Percentiles rank a stretch among this genome's conserved stretches.
These are phyloP conservation scores for Drosophila nr. perissopoda DNA, from an alignment of 2,888 invertebrate genomes.

Conservation along the genomic window DNA sequence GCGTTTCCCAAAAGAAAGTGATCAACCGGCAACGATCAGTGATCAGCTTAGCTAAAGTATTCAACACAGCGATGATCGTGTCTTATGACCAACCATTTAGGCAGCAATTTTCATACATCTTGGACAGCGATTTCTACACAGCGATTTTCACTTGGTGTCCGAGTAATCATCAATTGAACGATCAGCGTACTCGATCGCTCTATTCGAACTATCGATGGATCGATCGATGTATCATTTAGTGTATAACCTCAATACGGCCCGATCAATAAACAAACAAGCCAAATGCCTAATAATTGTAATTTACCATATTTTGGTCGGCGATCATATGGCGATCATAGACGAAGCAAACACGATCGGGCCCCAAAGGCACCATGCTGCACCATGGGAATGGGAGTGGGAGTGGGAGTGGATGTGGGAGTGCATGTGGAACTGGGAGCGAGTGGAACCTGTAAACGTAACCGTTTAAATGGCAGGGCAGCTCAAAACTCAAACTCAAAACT, in stretches of 20 bases:
- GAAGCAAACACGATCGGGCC: constrained; percentile 70
- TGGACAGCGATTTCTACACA: constrained; percentile 25
- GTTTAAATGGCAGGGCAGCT: constrained; percentile 54
- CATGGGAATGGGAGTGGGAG: constrained; percentile 27
- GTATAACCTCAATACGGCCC: constrained; percentile 70
- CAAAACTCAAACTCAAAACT: constrained; percentile 16
- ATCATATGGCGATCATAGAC: constrained; percentile 68
- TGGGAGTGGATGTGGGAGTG: constrained; percentile 27
- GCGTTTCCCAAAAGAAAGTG: constrained; percentile 64
- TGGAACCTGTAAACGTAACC: constrained; percentile 50
- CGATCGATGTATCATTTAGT: constrained; percentile 75
- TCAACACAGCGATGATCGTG: constrained; percentile 52
- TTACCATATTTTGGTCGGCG: constrained; percentile 76
- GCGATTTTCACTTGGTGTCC: constrained; percentile 68
- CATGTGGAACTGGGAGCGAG: constrained; percentile 43
- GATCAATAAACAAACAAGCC: constrained; percentile 80
- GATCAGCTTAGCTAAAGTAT: constrained; percentile 17
- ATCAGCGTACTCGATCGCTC: constrained; percentile 68
- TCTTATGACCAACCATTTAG: constrained; percentile 64
- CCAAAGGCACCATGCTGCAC: constrained; percentile 45
- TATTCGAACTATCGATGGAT: constrained; percentile 59
- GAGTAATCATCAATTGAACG: constrained; percentile 69
- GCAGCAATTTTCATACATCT: constrained; percentile 74
- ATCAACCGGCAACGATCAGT: constrained; percentile 16
- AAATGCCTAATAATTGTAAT: constrained; percentile 80